Percentiles rank a stretch among this genome's conserved stretches.
phyloP scores from a whole-genome alignment of 2,888 invertebrate genomes.

The Microctonus aethiopoides region DNA sequence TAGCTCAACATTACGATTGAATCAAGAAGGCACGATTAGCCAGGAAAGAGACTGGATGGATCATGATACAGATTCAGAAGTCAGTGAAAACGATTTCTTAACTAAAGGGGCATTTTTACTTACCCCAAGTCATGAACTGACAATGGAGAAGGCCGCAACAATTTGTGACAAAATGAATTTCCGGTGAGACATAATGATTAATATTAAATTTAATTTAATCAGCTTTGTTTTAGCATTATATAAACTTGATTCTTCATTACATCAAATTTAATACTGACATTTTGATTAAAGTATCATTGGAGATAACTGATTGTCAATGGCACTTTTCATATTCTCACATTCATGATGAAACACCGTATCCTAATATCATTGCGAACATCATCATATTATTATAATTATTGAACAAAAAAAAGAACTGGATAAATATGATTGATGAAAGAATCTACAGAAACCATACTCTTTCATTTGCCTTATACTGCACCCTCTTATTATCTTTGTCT shows the following conservation, averaged over 20 bases:
- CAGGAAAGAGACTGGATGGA: slow-evolving; percentile 68
- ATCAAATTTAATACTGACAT: slow-evolving; percentile 29
- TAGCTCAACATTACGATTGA: slow-evolving; percentile 56
- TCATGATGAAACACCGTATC: too few species aligned
- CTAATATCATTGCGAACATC: too few species aligned
- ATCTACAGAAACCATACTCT: too few species aligned
- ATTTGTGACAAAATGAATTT: slow-evolving; percentile 92
- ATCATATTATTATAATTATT: too few species aligned
- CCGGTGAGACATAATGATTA: slow-evolving; percentile 50
- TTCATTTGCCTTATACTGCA: too few species aligned
- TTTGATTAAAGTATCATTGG: too few species aligned
- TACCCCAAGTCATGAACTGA: slow-evolving; percentile 87
- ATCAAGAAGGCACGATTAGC: slow-evolving; percentile 67
- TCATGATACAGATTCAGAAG: slow-evolving; percentile 82
- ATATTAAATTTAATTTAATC: not conserved
- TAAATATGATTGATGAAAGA: too few species aligned
- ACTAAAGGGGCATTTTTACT: slow-evolving; percentile 85
- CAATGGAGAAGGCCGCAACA: slow-evolving; percentile 85
- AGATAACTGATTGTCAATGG: too few species aligned
- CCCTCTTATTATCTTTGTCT: too few species aligned
- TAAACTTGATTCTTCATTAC: not conserved
- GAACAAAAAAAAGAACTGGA: too few species aligned
- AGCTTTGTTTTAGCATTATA: not conserved
- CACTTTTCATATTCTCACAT: too few species aligned
- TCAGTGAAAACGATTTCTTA: slow-evolving; percentile 81